Evolutionary conservation across 2,888 invertebrate species (phyloP).

Genomic region (Eupithecia centaureata): DNA sequence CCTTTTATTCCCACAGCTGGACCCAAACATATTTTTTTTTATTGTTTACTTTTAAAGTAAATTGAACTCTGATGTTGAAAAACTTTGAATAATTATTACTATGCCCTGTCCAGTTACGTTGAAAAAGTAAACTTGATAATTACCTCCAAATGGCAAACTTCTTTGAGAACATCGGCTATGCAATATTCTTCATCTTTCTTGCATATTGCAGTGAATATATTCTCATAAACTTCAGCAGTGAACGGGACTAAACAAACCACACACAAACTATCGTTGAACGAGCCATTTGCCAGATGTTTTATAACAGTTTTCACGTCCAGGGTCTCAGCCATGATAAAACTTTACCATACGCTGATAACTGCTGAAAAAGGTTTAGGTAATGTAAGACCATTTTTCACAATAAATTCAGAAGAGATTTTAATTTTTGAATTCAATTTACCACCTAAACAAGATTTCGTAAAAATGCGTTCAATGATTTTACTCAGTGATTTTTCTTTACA

Average conservation of each 20-base stretch:
- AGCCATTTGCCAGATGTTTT: constrained; percentile 68
- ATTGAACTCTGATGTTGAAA: neutral
- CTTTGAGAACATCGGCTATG: constrained; percentile 65
- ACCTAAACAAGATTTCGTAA: constrained; percentile 35
- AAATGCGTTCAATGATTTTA: constrained; percentile 54
- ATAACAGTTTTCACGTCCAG: constrained; percentile 63
- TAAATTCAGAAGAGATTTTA: neutral
- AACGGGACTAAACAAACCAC: constrained; percentile 66
- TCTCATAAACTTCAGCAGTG: constrained; percentile 56
- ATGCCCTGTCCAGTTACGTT: too few species aligned
- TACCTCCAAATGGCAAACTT: constrained; percentile 62
- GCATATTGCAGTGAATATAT: constrained; percentile 68
- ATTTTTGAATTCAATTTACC: neutral
- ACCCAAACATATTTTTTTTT: too few species aligned
- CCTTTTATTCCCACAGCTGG: too few species aligned
- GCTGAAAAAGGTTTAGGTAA: neutral
- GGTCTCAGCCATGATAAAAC: constrained; percentile 57
- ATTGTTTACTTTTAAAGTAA: neutral
- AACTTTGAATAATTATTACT: neutral
- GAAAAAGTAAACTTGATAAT: constrained; percentile 16
- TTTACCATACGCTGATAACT: neutral
- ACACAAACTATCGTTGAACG: constrained; percentile 65
- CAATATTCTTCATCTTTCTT: constrained; percentile 67
- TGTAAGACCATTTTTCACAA: neutral
- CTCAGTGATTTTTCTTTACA: constrained; percentile 24